Conservation (phyloP, 2,797 vertebrate genomes). For the Podarcis siculus region DNA sequence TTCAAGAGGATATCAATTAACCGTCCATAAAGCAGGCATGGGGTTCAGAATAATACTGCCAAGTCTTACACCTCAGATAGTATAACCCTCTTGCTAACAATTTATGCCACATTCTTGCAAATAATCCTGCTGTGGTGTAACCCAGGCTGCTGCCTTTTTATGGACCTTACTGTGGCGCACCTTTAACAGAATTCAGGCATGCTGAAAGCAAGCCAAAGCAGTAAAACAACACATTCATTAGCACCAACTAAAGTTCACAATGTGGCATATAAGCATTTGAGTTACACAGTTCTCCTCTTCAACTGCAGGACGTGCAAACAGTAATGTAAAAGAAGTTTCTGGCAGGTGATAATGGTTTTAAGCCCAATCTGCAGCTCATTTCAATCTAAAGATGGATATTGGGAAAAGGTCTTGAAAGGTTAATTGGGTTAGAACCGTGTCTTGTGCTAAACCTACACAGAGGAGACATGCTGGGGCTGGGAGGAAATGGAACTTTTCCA, state of each 20-base stretch:
- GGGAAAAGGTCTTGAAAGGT: neutral
- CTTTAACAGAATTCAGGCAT: neutral
- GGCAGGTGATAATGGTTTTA: neutral
- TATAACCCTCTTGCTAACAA: neutral
- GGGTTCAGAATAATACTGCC: slow-evolving; percentile 16
- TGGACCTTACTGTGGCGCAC: neutral
- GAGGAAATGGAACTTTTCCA: neutral
- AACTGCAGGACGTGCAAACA: neutral
- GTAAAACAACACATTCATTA: neutral
- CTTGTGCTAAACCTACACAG: neutral
- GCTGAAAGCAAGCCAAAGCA: neutral
- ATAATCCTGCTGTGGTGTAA: neutral
- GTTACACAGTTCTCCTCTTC: neutral
- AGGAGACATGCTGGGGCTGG: neutral
- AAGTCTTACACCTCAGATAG: neutral
- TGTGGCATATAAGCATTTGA: neutral
- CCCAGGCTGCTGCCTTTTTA: neutral
- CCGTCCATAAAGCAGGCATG: neutral
- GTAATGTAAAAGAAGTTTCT: neutral
- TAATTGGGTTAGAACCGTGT: neutral
- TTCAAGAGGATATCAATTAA: neutral
- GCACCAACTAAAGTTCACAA: neutral
- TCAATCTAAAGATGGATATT: neutral
- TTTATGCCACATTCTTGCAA: neutral
- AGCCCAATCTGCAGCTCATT: neutral